These are phyloP conservation scores for Chrysoperla carnea DNA, from an alignment of 1,140 invertebrate species.

Conservation along the genomic window DNA sequence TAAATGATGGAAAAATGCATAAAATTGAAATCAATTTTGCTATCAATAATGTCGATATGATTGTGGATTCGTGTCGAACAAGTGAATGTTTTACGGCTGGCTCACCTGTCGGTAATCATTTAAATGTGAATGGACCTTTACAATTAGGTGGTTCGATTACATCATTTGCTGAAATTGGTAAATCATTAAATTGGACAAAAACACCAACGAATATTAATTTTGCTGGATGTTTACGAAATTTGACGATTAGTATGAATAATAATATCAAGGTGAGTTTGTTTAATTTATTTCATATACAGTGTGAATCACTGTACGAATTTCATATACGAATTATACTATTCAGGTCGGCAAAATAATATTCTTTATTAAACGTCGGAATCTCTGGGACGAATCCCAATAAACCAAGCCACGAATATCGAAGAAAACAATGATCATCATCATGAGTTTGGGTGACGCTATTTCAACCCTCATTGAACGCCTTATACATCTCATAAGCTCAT, in stretches of 20 bases:
- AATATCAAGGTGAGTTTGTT: slow-evolving; percentile 3
- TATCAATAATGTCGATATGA: slow-evolving; percentile 38
- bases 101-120: slow-evolving; percentile 45
- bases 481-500: no score
- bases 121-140: slow-evolving; percentile 78
- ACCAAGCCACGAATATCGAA: no score
- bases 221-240: slow-evolving; percentile 70
- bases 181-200: slow-evolving; percentile 38
- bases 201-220: slow-evolving; percentile 48
- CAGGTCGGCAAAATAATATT: no score
- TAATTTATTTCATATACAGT: slow-evolving; percentile 3
- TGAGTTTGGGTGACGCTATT: no score
- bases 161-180: slow-evolving; percentile 29
- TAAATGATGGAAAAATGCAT: slow-evolving; percentile 64
- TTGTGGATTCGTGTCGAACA: slow-evolving; percentile 54
- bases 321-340: no score
- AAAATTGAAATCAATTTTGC: slow-evolving; percentile 54
- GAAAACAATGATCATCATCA: no score
- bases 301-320: no score
- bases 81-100: slow-evolving; percentile 52
- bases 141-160: slow-evolving; percentile 64
- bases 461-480: no score
- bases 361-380: no score
- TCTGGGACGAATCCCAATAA: no score
- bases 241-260: slow-evolving; percentile 31